Evolutionary conservation across 2,797 vertebrate species (phyloP), one percentile per base, ranked within the genome.

Genomic region (Siniperca scherzeri): DNA sequence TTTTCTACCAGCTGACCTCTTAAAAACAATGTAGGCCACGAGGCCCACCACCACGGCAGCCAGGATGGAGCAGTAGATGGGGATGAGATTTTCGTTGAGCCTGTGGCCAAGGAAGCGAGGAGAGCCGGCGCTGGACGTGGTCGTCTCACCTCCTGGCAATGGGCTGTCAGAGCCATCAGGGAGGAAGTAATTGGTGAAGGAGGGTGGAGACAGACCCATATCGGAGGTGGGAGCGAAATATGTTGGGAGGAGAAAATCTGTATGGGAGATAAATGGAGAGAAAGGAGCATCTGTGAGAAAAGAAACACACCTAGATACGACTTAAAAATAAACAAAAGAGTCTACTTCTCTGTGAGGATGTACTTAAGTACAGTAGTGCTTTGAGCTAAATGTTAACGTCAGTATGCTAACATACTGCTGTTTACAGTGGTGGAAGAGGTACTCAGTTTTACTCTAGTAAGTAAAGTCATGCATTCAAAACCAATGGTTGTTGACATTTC

Each of bases 31-130:
- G 91, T 98, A 99, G 12, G 98, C 98, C 89, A 98, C 96, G 1
- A 99, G 91, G 78, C 98, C 98, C 82, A 97, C 97, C 53, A 99
- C 96, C 87, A 98, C 97, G 0, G 98, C 98, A 0, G 98, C 98
- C 94, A 99, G 95, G 95, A 99, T 98, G 88, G 98, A 99, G 95
- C 98, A 99, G 89, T 98, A 99, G 89, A 99, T 97, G 0, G 98
- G 98, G 91, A 99, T 99, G 92, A 99, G 97, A 95, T 97, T 99
- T 94, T 98, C 97, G 0, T 97, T 91, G 2, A 96, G 93, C 56
- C 97, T 96, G 0, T 93, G 94, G 69, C 96, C 96, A 22, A 97
- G 94, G 33, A 98, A 96, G 0, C 93, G 97, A 33, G 97, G 97
- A 0, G 97, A 97, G 91, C 96, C 97, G 59, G 97, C 94, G 91